Evolutionary conservation across 1,140 invertebrate species (phyloP).

Genomic region (Cotesia typhae): DNA sequence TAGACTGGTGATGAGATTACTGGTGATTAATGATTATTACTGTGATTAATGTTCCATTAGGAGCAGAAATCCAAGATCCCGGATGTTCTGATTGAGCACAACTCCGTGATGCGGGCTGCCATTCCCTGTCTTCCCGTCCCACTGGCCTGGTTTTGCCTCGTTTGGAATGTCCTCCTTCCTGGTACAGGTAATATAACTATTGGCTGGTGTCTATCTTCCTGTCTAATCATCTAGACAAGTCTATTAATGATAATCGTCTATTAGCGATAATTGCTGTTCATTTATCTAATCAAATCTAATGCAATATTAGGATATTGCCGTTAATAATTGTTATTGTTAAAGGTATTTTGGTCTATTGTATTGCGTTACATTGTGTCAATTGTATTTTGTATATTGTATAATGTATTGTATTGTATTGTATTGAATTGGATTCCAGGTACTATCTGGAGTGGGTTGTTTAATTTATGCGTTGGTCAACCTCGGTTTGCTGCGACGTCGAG

Average conservation of each 20-base stretch:
- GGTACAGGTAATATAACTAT: slow-evolving; percentile 76
- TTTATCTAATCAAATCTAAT: not conserved
- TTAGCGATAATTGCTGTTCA: not conserved
- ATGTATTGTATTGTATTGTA: slow-evolving; percentile 17
- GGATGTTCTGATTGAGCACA: slow-evolving; percentile 78
- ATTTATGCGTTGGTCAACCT: slow-evolving; percentile 87
- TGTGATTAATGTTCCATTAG: slow-evolving; percentile 56
- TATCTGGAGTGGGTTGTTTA: slow-evolving; percentile 84
- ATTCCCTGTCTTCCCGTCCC: slow-evolving; percentile 87
- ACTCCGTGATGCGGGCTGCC: slow-evolving; percentile 84
- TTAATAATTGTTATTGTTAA: no score
- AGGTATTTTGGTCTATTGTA: no score
- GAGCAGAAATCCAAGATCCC: slow-evolving; percentile 84
- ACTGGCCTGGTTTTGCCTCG: slow-evolving; percentile 84
- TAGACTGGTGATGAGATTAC: not conserved
- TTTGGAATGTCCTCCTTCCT: slow-evolving; percentile 86
- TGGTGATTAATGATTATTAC: slow-evolving; percentile 35
- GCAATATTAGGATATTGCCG: no score
- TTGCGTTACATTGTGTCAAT: no score
- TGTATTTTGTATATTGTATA: not conserved
- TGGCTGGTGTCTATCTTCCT: slow-evolving; percentile 6
- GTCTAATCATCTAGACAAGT: slow-evolving; percentile 25
- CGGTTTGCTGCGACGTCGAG: slow-evolving; percentile 81
- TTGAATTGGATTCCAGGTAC: slow-evolving; percentile 74
- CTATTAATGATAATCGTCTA: slow-evolving; percentile 17